Evolutionary conservation across 2,113 vertebrate species (phyloP).

Genomic region (Isurus oxyrinchus): DNA sequence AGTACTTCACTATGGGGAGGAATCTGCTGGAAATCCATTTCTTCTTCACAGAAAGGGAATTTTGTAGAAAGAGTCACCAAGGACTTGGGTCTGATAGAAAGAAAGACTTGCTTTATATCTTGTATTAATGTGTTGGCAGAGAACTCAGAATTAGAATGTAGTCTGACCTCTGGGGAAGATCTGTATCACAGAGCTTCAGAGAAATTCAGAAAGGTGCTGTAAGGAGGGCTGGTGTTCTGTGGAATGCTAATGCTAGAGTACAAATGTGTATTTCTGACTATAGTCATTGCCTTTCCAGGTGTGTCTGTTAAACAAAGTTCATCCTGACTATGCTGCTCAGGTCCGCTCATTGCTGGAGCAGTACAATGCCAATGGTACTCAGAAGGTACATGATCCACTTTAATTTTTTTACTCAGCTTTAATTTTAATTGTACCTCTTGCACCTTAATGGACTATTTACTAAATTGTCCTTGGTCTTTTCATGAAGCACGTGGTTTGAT

Average conservation of each 20-base stretch:
- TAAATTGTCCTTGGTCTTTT: neutral
- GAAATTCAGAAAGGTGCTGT: neutral
- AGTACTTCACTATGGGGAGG: neutral
- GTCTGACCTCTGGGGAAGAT: neutral
- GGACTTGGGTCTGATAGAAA: neutral
- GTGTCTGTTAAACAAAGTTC: conserved; percentile 71
- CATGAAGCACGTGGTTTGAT: neutral
- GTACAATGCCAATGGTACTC: conserved; percentile 58
- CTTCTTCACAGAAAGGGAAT: neutral
- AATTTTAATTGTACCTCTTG: neutral
- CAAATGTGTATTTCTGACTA: neutral
- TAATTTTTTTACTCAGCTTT: neutral
- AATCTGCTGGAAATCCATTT: neutral
- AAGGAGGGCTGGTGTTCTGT: neutral
- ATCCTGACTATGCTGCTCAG: conserved; percentile 69
- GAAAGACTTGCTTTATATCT: neutral
- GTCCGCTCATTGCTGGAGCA: conserved; percentile 72
- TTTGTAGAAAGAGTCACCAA: neutral
- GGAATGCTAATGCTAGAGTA: neutral
- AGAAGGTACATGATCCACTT: conserved; percentile 56
- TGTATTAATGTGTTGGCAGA: neutral
- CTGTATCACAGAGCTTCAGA: too few relatives aligned
- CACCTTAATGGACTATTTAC: neutral
- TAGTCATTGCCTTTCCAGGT: conserved; percentile 56
- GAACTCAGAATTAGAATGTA: too few relatives aligned